A percentile compares a stretch with the other conserved stretches of the same genome.
phyloP scores from a whole-genome alignment of 2,888 invertebrate species.

The Heliconius ethilla region DNA sequence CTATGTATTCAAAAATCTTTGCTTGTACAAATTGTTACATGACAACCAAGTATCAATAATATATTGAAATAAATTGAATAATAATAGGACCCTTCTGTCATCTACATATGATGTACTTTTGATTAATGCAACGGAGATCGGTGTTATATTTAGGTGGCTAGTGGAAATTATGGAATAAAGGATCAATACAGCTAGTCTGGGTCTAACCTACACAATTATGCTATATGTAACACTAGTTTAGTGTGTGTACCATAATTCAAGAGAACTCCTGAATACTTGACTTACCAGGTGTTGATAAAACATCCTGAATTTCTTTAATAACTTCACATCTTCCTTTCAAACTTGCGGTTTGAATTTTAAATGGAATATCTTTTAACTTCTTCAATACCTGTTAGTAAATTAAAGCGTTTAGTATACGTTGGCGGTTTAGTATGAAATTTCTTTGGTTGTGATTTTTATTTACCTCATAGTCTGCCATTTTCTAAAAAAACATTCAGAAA shows the following conservation, averaged over 20 bases:
- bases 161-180: conserved; percentile 25
- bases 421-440: conserved; percentile 12
- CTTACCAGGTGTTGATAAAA: conserved; percentile 88
- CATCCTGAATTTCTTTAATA: conserved; percentile 85
- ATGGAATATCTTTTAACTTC: conserved; percentile 87
- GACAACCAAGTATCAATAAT: conserved; percentile 13
- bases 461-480: conserved; percentile 88
- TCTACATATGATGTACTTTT: conserved; percentile 25
- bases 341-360: conserved; percentile 87
- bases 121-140: conserved; percentile 26
- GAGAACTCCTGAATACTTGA: conserved; percentile 4
- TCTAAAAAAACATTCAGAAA: conserved; percentile 68
- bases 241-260: not conserved
- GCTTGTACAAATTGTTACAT: conserved; percentile 1
- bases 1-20: conserved; percentile 3
- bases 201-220: conserved; percentile 15
- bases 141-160: conserved; percentile 31
- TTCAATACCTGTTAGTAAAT: conserved; percentile 81
- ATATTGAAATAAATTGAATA: conserved; percentile 20
- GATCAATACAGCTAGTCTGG: conserved; percentile 43
- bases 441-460: conserved; percentile 46
- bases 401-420: conserved; percentile 43
- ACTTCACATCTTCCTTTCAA: conserved; percentile 86
- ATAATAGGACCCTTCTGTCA: conserved; percentile 20
- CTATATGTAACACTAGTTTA: conserved; percentile 2